Percentiles rank a stretch among this genome's conserved stretches.
These are phyloP conservation scores for Apteryx owenii DNA, from an alignment of 2,113 vertebrate species.

Conservation along the genomic window DNA sequence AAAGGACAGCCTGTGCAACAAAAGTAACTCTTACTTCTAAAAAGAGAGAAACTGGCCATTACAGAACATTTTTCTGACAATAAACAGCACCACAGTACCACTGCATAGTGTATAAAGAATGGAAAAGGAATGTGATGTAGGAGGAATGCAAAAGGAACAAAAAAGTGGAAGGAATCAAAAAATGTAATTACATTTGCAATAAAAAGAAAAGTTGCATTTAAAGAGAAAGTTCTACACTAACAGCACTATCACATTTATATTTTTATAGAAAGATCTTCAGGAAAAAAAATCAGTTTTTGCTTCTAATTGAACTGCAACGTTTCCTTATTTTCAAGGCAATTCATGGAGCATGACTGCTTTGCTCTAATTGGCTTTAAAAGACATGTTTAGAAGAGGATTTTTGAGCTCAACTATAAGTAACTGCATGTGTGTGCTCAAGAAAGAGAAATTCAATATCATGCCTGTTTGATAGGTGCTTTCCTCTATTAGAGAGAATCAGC, in stretches of 20 bases:
- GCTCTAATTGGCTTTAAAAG: neutral
- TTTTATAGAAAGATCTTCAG: neutral
- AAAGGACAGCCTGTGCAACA: constrained; percentile 33
- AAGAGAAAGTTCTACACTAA: neutral
- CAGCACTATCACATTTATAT: neutral
- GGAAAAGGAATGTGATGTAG: neutral
- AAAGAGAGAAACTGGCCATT: neutral
- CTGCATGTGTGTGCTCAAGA: neutral
- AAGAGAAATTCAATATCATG: neutral
- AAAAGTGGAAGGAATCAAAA: neutral
- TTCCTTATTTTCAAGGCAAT: neutral
- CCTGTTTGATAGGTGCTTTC: neutral
- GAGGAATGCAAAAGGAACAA: neutral
- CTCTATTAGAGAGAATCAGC: neutral
- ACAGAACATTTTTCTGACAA: neutral
- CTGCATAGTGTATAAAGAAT: neutral
- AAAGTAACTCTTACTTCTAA: constrained; percentile 41
- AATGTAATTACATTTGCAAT: neutral
- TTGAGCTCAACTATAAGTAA: neutral
- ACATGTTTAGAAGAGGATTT: neutral
- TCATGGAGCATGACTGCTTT: neutral
- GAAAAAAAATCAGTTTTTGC: neutral
- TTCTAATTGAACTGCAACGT: neutral
- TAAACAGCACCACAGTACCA: neutral
- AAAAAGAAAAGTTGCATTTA: neutral